Base-by-base conservation (phyloP, 2,888 invertebrate species). In the Lithosia quadra region DNA sequence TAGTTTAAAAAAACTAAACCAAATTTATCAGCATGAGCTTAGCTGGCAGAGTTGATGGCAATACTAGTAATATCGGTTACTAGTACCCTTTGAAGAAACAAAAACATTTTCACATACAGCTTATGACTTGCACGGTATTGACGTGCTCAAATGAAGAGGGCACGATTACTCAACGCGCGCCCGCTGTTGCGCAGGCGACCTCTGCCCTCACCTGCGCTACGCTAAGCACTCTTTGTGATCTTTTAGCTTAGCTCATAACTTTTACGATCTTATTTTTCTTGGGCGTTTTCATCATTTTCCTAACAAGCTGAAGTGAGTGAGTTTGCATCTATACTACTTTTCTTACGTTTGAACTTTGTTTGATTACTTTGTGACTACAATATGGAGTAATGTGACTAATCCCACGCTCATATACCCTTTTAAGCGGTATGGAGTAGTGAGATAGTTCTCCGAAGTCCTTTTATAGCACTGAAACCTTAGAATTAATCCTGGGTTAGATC, bases 161-260 rank as follows among this genome's bases (percentile, higher is more conserved):
- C 73, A 67, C 63, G 56, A 63, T 79, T 76, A 69, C 78, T 62
- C 73, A 81, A 80, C 55, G 21, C 49, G 58, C 60, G n/a, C 8
- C 67, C 49, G 21, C 66, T 65, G 74, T 80, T 85, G 84, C 84
- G 83, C 79, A 80, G 77, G 67, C 76, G 76, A 82, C 81, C 81
- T 76, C 72, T 79, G 80, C 73, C 79, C 80, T 77, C 74, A 70
- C 69, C 71, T 58, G 33, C 66, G 66, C 21, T 67, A 60, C 66
- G 66, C 21, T 67, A 60, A 71, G 69, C 49, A 62, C 68, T 72
- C 71, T 64, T 70, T 71, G 68, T 73, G 68, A 68, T 59, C 55
- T 22, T 59, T 66, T 59, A 69, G 36, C 66, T 57, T 59, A 57
- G 24, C 34, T 63, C 55, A 63, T 34, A 55, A 55, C 4, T n/a